These are phyloP conservation scores for Acrobasis consociella DNA, from an alignment of 2,888 invertebrate species.

Conservation along the genomic window DNA sequence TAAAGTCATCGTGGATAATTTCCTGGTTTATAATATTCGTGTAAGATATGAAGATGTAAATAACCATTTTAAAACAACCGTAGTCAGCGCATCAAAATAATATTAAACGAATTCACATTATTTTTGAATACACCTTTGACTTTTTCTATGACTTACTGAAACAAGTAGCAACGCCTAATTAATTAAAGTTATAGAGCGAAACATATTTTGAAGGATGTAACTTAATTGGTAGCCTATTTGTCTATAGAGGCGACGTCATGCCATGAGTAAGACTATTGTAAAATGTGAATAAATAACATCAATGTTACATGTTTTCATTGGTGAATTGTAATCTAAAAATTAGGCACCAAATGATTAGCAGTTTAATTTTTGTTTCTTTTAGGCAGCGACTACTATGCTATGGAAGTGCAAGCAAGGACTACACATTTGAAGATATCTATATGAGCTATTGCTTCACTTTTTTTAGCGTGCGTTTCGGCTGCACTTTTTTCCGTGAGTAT, in stretches of 20 bases:
- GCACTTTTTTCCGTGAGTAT: too few species aligned
- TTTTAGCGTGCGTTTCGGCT: too few species aligned
- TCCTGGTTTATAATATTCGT: background rate
- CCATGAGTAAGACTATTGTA: conserved; percentile 25
- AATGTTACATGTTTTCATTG: conserved; percentile 52
- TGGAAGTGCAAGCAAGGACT: too few species aligned
- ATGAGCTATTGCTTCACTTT: too few species aligned
- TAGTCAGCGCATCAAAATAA: conserved; percentile 11
- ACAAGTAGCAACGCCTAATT: conserved; percentile 8
- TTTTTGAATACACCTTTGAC: conserved; percentile 14
- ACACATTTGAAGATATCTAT: too few species aligned
- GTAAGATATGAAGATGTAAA: conserved; percentile 11
- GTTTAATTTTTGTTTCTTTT: conserved; percentile 38
- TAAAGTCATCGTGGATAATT: conserved; percentile 1
- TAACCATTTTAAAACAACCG: conserved; percentile 11
- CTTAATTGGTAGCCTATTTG: background rate
- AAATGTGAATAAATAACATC: conserved; percentile 41
- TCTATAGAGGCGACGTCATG: background rate
- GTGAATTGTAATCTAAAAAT: conserved; percentile 43
- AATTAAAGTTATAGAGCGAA: conserved; percentile 1
- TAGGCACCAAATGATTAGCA: conserved; percentile 48
- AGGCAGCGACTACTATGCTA: conserved; percentile 36
- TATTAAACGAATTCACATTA: background rate
- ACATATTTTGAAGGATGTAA: background rate
- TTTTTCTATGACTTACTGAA: background rate